These are phyloP conservation scores for Drosophila mayaguana DNA, from an alignment of 2,888 invertebrate genomes.

Conservation along the genomic window DNA sequence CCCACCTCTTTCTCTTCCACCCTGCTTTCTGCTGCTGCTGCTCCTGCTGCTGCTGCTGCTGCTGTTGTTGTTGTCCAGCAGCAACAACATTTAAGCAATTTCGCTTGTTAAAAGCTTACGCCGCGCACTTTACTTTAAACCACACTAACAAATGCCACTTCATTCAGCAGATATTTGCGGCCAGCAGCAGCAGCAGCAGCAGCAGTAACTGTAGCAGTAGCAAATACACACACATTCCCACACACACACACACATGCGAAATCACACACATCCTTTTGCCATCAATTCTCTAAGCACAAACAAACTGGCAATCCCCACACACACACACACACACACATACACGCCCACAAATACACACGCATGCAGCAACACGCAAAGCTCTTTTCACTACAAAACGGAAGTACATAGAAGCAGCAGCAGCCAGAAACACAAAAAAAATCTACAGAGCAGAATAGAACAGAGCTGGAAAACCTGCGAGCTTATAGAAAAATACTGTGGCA, in stretches of 20 bases:
- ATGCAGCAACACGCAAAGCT: slow-evolving; percentile 75
- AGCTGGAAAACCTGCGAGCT: slow-evolving; percentile 66
- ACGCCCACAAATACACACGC: slow-evolving; percentile 50
- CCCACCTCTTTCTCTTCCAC: not conserved
- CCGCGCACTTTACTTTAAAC: slow-evolving; percentile 76
- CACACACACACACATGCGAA: slow-evolving; percentile 43
- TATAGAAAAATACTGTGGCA: slow-evolving; percentile 77
- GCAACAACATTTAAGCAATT: slow-evolving; percentile 74
- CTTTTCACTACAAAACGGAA: slow-evolving; percentile 80
- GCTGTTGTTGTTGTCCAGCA: slow-evolving; percentile 42
- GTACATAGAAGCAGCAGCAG: slow-evolving; percentile 65
- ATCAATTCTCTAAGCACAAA: slow-evolving; percentile 81
- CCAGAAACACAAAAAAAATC: slow-evolving; percentile 54
- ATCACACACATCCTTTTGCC: slow-evolving; percentile 80
- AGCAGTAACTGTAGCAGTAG: slow-evolving; percentile 32
- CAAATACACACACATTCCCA: slow-evolving; percentile 44
- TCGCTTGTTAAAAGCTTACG: slow-evolving; percentile 77
- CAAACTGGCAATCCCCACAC: slow-evolving; percentile 65
- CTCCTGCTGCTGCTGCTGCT: not conserved
- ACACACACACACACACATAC: slow-evolving; percentile 36
- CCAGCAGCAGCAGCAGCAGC: slow-evolving; percentile 50
- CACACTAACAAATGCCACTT: slow-evolving; percentile 77
- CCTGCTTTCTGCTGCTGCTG: not conserved
- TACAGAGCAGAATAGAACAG: slow-evolving; percentile 41
- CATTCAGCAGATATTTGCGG: slow-evolving; percentile 79